Base-by-base conservation (phyloP, 2,888 invertebrate genomes). In the Biston stratarius region DNA sequence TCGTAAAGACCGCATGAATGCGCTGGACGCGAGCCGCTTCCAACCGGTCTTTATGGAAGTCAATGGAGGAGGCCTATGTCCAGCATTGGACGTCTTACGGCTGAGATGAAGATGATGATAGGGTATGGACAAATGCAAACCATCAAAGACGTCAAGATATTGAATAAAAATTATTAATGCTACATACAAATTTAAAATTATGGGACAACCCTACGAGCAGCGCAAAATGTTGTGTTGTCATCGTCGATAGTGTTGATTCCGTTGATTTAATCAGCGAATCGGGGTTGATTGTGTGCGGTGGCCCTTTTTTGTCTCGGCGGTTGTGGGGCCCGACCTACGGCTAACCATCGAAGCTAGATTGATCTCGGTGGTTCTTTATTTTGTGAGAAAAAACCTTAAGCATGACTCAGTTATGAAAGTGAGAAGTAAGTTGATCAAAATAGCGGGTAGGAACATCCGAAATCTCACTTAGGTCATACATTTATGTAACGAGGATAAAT, bases 201-300 rank as follows among this genome's bases (percentile, higher is more conserved):
- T 5, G 15, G 9, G 61, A 11, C 66, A 67, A 12, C 66, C 66
- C 66, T 67, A 48, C 6, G 11, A 11, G 33, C 24, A 34, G 34
- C 64, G 63, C 62, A 34, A 63, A 67, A 67, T 67, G 51, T 24
- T 63, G 67, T 67, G 63, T 59, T 63, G 67, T 68, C 63, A 63
- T 68, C 67, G 45, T 59, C 42, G 63, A 44, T 67, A 55, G 53
- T 52, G 61, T 62, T 67, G 67, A 47, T 10, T 55, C 53, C 61
- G 61, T 68, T 68, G 60, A 68, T 68, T 64, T 68, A 68, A 68
- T 68, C 49, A 68, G 67, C 63, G 67, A 56, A 64, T 68, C 67
- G 63, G 67, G 61, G 58, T 48, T 62, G 67, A 62, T 62, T 59
- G 67, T 67, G 36, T 63, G 61, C 47, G 63, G 49, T 61, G 67